Evolutionary conservation across 2,888 invertebrate species (phyloP).

Genomic region (Dryobota labecula): DNA sequence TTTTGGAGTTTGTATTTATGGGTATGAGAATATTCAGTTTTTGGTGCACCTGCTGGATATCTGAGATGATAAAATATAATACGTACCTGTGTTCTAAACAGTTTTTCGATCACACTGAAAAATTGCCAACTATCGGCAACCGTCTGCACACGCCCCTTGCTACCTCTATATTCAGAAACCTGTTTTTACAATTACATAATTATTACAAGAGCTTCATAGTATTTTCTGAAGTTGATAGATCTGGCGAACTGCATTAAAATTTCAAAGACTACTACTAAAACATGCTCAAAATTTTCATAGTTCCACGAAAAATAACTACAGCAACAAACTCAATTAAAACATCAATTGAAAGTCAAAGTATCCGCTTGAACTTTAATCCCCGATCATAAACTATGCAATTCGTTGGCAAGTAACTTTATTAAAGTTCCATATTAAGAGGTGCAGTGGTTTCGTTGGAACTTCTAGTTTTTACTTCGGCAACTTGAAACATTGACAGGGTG

Average conservation of each 20-base stretch:
- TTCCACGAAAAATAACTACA: conserved; percentile 39
- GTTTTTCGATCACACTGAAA: conserved; percentile 39
- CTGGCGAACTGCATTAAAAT: background rate
- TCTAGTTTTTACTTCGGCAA: conserved; percentile 76
- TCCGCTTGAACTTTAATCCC: conserved; percentile 58
- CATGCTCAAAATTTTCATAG: conserved; percentile 4
- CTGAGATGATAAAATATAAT: conserved; percentile 40
- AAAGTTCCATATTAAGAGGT: conserved; percentile 71
- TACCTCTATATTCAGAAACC: conserved; percentile 16
- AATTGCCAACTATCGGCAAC: conserved; percentile 45
- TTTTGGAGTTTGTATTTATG: conserved; percentile 43
- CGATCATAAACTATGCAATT: conserved; percentile 64
- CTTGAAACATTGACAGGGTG: conserved; percentile 79
- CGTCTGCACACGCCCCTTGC: conserved; percentile 16
- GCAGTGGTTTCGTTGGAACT: conserved; percentile 63
- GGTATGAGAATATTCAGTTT: conserved; percentile 23
- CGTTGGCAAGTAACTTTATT: conserved; percentile 62
- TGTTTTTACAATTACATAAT: conserved; percentile 2
- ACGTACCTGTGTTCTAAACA: conserved; percentile 31
- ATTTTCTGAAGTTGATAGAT: conserved; percentile 6
- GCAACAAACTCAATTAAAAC: conserved; percentile 60
- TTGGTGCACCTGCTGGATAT: conserved; percentile 41
- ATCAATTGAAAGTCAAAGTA: conserved; percentile 63
- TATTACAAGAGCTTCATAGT: conserved; percentile 12
- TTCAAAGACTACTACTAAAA: conserved; percentile 21